These are phyloP conservation scores for Sialis fuliginosa DNA, from an alignment of 2,888 invertebrate genomes.

Conservation along the genomic window DNA sequence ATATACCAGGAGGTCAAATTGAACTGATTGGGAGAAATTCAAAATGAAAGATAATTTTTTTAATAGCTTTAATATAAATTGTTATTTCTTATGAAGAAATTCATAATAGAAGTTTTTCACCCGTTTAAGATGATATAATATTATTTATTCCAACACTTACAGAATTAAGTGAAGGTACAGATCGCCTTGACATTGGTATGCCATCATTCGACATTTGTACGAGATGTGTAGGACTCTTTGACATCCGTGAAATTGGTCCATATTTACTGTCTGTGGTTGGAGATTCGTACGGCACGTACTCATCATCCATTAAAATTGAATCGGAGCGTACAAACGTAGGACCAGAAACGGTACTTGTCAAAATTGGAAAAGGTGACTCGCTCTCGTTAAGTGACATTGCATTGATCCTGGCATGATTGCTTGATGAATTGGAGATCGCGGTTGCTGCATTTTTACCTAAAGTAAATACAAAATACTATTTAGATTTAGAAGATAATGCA, in stretches of 20 bases:
- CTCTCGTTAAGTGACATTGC: not conserved
- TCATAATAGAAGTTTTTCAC: too few species aligned
- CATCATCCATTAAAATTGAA: conserved; percentile 38
- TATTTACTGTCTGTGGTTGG: conserved; percentile 42
- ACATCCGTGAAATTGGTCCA: conserved; percentile 45
- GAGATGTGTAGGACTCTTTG: conserved; percentile 14
- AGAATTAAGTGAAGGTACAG: conserved; percentile 29
- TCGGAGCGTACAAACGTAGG: conserved; percentile 32
- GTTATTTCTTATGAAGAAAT: too few species aligned
- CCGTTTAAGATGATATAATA: too few species aligned
- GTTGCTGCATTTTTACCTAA: conserved; percentile 26
- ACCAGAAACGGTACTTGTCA: conserved; percentile 14
- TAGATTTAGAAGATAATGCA: too few species aligned
- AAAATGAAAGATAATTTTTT: conserved; percentile 12
- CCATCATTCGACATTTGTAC: conserved; percentile 18
- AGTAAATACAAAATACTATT: too few species aligned
- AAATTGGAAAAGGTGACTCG: conserved; percentile 15
- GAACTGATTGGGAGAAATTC: too few species aligned
- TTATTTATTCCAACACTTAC: conserved; percentile 9
- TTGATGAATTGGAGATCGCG: conserved; percentile 23
- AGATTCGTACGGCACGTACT: conserved; percentile 47
- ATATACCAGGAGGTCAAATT: too few species aligned
- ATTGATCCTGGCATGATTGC: conserved; percentile 18
- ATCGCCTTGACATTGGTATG: conserved; percentile 23
- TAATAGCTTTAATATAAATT: too few species aligned